phyloP scores from a whole-genome alignment of 2,888 invertebrate species.

The Hypercompe scribonia region DNA sequence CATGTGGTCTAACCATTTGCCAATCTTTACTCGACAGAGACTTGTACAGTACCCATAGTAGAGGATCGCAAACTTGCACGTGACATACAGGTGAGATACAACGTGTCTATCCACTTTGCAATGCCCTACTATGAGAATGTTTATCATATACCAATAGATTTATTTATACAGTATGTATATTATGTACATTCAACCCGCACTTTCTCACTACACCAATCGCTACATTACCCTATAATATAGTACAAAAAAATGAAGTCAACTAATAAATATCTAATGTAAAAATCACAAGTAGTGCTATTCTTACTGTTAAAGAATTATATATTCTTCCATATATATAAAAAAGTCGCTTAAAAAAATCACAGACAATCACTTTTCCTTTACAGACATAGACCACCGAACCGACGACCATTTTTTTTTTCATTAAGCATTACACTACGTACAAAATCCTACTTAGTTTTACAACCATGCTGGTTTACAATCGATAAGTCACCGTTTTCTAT shows the following conservation, averaged over 20 bases:
- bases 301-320: constrained; percentile 86
- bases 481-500: constrained; percentile 64
- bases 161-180: constrained; percentile 60
- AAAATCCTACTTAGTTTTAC: constrained; percentile 86
- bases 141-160: constrained; percentile 62
- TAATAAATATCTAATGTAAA: constrained; percentile 84
- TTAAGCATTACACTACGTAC: constrained; percentile 86
- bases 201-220: constrained; percentile 68
- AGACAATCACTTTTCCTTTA: constrained; percentile 87
- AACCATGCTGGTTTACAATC: constrained; percentile 83
- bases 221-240: constrained; percentile 72
- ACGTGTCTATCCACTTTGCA: constrained; percentile 18
- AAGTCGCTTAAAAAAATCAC: constrained; percentile 88
- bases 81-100: constrained; percentile 15
- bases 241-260: constrained; percentile 82
- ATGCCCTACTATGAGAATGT: constrained; percentile 48
- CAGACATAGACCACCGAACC: constrained; percentile 85
- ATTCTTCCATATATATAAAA: constrained; percentile 85
- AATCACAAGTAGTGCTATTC: constrained; percentile 87
- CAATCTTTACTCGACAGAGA: constrained; percentile 62
- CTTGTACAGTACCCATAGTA: constrained; percentile 45
- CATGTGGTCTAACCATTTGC: constrained; percentile 81
- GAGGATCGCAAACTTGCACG: constrained; percentile 28
- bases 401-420: constrained; percentile 77
- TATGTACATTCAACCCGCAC: constrained; percentile 83